Conservation (phyloP, 2,113 vertebrate genomes). For the Leptobrachium ailaonicum region DNA sequence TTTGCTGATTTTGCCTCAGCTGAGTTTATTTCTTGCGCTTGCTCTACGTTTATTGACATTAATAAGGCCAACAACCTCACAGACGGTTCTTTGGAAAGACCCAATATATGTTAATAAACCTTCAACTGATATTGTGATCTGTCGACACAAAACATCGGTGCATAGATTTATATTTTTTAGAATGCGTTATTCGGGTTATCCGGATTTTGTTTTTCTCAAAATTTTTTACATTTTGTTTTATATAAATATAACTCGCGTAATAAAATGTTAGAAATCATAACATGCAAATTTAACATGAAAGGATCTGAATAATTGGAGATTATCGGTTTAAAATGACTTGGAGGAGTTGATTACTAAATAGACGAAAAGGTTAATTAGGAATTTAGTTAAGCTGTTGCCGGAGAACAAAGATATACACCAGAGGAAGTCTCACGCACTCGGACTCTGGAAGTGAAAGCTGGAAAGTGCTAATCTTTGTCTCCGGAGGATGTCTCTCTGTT, state of each 20-base stretch:
- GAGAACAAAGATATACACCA: not conserved
- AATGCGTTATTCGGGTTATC: too few relatives aligned
- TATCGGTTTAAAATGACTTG: conserved; percentile 28
- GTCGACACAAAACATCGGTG: too few relatives aligned
- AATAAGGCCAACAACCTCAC: not conserved
- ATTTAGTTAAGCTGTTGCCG: conserved; percentile 28
- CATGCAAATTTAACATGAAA: not conserved
- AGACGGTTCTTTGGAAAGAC: not conserved
- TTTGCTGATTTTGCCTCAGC: too few relatives aligned
- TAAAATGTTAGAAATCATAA: not conserved
- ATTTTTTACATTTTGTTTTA: not conserved
- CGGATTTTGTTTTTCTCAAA: not conserved
- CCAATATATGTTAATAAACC: too few relatives aligned
- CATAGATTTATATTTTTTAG: too few relatives aligned
- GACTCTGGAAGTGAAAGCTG: not conserved
- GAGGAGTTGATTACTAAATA: conserved; percentile 27
- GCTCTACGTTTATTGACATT: not conserved
- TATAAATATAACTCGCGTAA: too few relatives aligned
- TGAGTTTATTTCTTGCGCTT: not conserved
- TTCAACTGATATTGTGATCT: too few relatives aligned
- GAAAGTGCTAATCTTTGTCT: not conserved
- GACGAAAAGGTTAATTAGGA: not conserved
- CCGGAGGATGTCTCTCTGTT: not conserved
- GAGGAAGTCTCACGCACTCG: not conserved
- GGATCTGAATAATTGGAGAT: conserved; percentile 41